Evolutionary conservation across 2,888 invertebrate species (phyloP).

Genomic region (Harmothoe impar): DNA sequence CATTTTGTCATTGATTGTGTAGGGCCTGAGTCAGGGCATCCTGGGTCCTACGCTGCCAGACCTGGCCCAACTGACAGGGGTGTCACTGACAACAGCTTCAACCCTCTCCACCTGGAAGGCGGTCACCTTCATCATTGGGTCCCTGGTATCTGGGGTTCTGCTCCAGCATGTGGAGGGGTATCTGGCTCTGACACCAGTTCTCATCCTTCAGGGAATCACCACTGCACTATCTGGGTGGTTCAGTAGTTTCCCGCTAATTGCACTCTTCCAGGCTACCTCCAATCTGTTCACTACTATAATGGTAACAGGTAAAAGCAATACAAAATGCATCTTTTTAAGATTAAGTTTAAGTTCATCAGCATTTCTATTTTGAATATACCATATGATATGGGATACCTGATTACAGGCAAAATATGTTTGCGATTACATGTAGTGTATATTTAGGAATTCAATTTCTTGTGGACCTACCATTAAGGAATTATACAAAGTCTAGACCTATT

Average conservation of each 20-base stretch:
- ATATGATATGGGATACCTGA: too few species aligned
- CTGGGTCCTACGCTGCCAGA: conserved; percentile 57
- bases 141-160: conserved; percentile 38
- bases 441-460: too few species aligned
- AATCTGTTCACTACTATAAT: background rate
- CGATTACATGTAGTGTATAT: too few species aligned
- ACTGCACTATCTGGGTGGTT: conserved; percentile 19
- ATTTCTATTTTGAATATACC: too few species aligned
- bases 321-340: too few species aligned
- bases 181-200: background rate
- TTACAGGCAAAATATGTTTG: too few species aligned
- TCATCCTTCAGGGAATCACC: conserved; percentile 11
- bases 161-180: conserved; percentile 40
- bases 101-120: conserved; percentile 10
- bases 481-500: too few species aligned
- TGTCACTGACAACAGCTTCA: conserved; percentile 1
- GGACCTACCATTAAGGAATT: too few species aligned
- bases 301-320: background rate
- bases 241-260: background rate
- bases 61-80: conserved; percentile 48
- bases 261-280: conserved; percentile 10
- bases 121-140: conserved; percentile 40
- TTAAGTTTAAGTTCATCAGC: too few species aligned
- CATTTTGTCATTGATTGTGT: background rate
- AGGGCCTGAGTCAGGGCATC: conserved; percentile 42